Base-by-base conservation (phyloP, 2,113 vertebrate species). In the Chascanopsetta lugubris region DNA sequence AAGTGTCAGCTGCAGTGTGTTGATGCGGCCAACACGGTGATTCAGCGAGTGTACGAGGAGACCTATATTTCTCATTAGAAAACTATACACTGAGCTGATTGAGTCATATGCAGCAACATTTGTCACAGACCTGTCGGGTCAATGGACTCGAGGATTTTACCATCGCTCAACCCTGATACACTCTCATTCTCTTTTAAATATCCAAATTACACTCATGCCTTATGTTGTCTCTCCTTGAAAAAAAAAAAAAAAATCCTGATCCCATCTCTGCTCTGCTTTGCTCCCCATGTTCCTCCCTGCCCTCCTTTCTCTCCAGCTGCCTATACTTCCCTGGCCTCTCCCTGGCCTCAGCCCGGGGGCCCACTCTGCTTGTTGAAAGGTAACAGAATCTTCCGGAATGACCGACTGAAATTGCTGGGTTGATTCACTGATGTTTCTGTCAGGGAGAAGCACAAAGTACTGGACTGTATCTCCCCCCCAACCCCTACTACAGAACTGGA, bases 341-440 rank as follows among this genome's bases (percentile, higher is more conserved):
- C 26, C 70, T 86, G 88, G 83, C 84, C 87, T 84, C 69, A 61
- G 87, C 84, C 87, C 22, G 72, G 79, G 84, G 88, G 82, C 80
- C 85, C 53, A 24, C 65, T 85, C 73, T 62, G 84, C 72, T 80
- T 85, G 83, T 81, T 89, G 82, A 91, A 91, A 88, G 85, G 87
- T 88, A 91, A 89, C 84, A 85, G 68, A 88, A 91, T 87, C 85
- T 88, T 84, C 71, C 66, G 60, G 87, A 91, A 90, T 91, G 88
- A 88, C 84, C 85, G 72, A 71, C 79, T 85, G 79, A 88, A 87
- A 89, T 86, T 64, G 38, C 54, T 47, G 67, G 66, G 73, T 81
- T 87, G 84, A 90, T 89, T 88, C 87, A 77, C 83, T 83, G 86
- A 85, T 75, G 79, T 81, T 85, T 72, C 78, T 87, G 82, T 81